phyloP scores from a whole-genome alignment of 2,797 vertebrate genomes.

The Graptemys geographica region DNA sequence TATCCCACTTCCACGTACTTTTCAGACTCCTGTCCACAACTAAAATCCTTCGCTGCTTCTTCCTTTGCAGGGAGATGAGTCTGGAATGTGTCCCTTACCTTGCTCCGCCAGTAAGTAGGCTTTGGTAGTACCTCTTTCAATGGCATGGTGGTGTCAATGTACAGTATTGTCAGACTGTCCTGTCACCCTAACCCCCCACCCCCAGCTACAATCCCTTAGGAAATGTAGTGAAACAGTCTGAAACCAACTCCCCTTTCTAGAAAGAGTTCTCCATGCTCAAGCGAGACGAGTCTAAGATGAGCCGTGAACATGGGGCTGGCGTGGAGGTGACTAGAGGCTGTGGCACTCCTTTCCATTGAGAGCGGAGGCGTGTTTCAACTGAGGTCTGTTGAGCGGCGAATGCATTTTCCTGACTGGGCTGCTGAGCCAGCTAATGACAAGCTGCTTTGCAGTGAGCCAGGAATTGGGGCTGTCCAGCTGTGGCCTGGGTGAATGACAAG shows the following conservation, averaged over 20 bases:
- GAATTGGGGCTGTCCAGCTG: neutral
- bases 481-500: neutral
- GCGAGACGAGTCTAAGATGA: neutral
- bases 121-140: neutral
- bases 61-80: neutral
- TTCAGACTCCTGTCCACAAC: neutral
- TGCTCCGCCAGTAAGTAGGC: neutral
- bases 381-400: neutral
- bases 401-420: neutral
- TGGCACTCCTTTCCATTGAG: neutral
- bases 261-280: neutral
- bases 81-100: neutral
- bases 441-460: neutral
- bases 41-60: neutral
- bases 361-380: neutral
- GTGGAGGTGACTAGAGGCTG: neutral
- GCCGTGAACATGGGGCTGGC: neutral
- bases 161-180: neutral
- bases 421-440: neutral
- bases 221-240: neutral
- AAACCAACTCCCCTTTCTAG: neutral
- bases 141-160: neutral
- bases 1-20: neutral
- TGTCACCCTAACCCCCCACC: neutral
- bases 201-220: neutral